phyloP scores from a whole-genome alignment of 2,888 invertebrate genomes.

The Holacanthella duospinosa region DNA sequence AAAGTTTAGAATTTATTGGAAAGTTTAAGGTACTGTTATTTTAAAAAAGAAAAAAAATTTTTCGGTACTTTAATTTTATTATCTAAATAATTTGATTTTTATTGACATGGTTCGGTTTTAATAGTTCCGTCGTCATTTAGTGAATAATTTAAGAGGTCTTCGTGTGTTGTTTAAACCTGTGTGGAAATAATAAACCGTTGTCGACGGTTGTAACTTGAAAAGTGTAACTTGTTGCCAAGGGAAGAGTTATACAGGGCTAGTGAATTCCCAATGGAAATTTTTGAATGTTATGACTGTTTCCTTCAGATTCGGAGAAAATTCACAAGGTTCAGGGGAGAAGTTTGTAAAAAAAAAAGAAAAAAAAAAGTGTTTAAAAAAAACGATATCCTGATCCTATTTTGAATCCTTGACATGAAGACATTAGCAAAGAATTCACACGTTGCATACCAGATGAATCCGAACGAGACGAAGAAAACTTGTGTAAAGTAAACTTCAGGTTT shows the following conservation, averaged over 20 bases:
- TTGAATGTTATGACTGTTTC: neutral
- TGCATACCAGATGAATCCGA: constrained; percentile 17
- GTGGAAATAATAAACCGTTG: too few relatives aligned
- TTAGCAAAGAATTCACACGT: constrained; percentile 27
- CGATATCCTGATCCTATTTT: neutral
- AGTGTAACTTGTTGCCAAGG: too few relatives aligned
- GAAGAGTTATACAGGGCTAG: too few relatives aligned
- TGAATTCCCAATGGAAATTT: constrained; percentile 11
- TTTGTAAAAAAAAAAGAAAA: too few relatives aligned
- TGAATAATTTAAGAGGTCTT: neutral
- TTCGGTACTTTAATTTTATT: neutral
- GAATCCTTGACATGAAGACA: constrained; percentile 22
- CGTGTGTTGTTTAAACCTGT: constrained; percentile 10
- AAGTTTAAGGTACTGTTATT: too few relatives aligned
- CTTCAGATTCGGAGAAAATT: constrained; percentile 7
- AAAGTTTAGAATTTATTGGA: too few relatives aligned
- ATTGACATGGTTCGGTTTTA: neutral
- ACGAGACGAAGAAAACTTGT: neutral
- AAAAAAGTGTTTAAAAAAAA: too few relatives aligned
- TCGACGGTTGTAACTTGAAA: too few relatives aligned
- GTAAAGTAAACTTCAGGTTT: neutral
- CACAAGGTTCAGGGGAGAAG: constrained; percentile 7
- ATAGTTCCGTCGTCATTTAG: neutral
- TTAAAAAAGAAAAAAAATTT: too few relatives aligned
- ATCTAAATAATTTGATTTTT: neutral